A percentile compares a stretch with the other conserved stretches of the same genome.
These are phyloP conservation scores for Colinus virginianus DNA, from an alignment of 2,113 vertebrate genomes.

Conservation along the genomic window DNA sequence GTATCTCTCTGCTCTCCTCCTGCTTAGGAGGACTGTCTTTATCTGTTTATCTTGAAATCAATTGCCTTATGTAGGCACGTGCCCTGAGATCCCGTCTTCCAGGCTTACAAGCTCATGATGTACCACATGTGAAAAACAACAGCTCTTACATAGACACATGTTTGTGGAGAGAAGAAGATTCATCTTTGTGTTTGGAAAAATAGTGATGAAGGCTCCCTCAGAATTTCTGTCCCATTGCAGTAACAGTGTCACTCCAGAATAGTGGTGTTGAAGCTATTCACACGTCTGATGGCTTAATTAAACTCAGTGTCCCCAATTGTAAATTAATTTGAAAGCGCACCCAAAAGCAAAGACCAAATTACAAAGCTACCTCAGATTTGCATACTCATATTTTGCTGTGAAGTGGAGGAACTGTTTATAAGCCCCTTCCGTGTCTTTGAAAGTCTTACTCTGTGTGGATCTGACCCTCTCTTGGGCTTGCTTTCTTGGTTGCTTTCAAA, in stretches of 20 bases:
- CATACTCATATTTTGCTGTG: neutral
- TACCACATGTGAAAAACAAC: neutral
- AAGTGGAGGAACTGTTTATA: neutral
- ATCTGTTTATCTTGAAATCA: neutral
- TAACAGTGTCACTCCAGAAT: neutral
- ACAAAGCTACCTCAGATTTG: conserved; percentile 12
- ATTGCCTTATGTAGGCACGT: neutral
- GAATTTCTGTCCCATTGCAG: neutral
- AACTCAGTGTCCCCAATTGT: neutral
- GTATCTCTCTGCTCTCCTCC: neutral
- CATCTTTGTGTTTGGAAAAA: conserved; percentile 23
- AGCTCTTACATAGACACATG: neutral
- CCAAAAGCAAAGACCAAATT: conserved; percentile 16
- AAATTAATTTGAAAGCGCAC: conserved; percentile 8
- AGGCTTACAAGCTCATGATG: neutral
- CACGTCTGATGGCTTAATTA: neutral
- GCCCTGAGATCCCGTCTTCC: neutral
- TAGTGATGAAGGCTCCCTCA: neutral
- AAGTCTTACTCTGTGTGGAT: neutral
- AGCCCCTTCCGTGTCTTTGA: neutral
- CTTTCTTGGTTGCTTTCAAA: neutral
- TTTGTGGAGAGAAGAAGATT: neutral
- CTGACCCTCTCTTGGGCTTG: neutral
- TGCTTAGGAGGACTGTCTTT: neutral
- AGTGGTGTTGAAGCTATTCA: neutral